Percentiles rank a stretch among this genome's conserved stretches.
Evolutionary conservation across 2,797 vertebrate genomes (phyloP).

Genomic region (Helarctos malayanus): DNA sequence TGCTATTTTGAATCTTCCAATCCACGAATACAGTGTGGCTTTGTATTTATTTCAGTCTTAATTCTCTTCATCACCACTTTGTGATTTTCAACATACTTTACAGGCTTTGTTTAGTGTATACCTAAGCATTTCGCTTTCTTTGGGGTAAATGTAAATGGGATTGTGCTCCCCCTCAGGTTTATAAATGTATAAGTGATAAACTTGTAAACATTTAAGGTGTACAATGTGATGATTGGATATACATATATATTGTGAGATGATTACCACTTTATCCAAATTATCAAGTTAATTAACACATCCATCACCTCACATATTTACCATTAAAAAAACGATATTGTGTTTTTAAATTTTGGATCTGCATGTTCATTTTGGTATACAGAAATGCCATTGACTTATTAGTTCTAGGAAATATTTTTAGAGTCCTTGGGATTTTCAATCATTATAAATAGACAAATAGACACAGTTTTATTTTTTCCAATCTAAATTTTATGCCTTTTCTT

Average conservation of each 20-base stretch:
- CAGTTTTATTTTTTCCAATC: no score
- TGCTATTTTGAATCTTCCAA: not conserved
- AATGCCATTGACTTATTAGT: not conserved
- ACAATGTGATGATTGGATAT: not conserved
- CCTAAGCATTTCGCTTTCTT: not conserved
- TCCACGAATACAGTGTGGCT: not conserved
- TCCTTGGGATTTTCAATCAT: no score
- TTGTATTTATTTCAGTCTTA: not conserved
- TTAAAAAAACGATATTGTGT: not conserved
- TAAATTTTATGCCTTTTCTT: no score
- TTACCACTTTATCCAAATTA: not conserved
- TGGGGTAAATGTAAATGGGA: not conserved
- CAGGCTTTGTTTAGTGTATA: not conserved
- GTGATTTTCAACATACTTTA: not conserved
- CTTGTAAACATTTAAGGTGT: not conserved
- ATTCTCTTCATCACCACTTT: not conserved
- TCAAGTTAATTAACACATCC: not conserved
- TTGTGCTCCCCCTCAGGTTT: not conserved
- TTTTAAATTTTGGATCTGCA: not conserved
- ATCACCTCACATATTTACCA: not conserved
- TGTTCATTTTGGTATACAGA: not conserved
- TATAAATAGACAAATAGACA: no score
- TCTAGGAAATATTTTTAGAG: not conserved
- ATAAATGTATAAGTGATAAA: not conserved
- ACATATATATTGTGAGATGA: not conserved